phyloP scores from a whole-genome alignment of 2,113 vertebrate genomes.

The Lonchura striata region DNA sequence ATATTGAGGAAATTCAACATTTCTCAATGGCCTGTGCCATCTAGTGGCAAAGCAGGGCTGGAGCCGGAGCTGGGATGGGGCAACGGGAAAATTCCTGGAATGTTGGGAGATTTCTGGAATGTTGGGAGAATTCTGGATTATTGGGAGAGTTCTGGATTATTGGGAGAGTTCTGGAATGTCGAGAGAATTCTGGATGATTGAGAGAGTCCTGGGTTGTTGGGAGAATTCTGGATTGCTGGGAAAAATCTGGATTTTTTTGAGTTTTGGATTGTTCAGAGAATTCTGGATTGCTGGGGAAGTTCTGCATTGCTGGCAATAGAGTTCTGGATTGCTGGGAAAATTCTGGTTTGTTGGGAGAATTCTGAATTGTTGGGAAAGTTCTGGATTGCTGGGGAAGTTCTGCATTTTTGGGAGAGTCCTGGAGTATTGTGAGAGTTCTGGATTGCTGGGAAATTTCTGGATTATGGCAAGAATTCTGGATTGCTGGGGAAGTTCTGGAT shows the following conservation, averaged over 20 bases:
- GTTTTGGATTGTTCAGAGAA: not conserved
- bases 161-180: rapidly evolving
- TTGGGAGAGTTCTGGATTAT: rapidly evolving
- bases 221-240: not conserved
- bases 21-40: constrained; percentile 69
- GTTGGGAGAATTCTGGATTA: rapidly evolving
- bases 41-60: constrained; percentile 59
- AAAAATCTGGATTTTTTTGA: too few relatives aligned
- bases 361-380: too few relatives aligned
- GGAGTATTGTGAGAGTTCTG: too few relatives aligned
- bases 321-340: not conserved
- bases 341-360: not conserved
- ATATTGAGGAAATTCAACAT: not conserved
- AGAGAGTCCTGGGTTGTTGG: rapidly evolving
- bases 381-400: too few relatives aligned
- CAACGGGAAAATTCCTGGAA: rapidly evolving
- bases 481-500: not conserved
- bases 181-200: rapidly evolving
- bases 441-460: not conserved
- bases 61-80: not conserved
- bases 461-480: rapidly evolving
- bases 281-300: rapidly evolving
- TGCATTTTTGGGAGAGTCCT: too few relatives aligned
- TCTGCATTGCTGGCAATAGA: not conserved
- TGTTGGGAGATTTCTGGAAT: not conserved